Conservation (phyloP, 2,113 vertebrate species). For the Oncorhynchus keta region DNA sequence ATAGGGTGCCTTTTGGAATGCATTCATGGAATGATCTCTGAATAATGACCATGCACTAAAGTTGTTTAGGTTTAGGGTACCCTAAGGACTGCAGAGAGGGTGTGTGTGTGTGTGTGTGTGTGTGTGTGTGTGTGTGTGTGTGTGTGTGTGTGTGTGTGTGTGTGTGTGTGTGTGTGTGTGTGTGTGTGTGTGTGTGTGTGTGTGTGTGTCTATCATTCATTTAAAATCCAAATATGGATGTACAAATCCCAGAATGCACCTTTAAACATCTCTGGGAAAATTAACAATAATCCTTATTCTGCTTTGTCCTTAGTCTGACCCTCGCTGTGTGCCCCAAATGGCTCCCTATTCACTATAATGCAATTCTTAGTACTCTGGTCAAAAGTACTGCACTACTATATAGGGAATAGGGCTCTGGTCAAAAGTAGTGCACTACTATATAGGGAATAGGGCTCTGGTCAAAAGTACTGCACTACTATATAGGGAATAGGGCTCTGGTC, state of each 20-base stretch:
- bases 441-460: no score
- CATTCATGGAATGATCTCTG: background rate
- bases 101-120: background rate
- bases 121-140: background rate
- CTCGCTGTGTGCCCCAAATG: no score
- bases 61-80: background rate
- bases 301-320: conserved; percentile 1
- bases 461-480: no score
- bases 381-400: no score
- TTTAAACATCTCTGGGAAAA: background rate
- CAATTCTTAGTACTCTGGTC: no score
- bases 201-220: background rate
- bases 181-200: background rate
- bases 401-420: no score
- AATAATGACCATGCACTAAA: background rate
- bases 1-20: no score
- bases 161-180: conserved; percentile 1
- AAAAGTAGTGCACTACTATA: no score
- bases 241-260: no score
- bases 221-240: no score
- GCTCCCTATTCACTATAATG: no score
- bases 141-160: background rate
- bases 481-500: no score
- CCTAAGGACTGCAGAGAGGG: background rate
- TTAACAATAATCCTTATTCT: conserved; percentile 25